Evolutionary conservation across 2,113 vertebrate genomes (phyloP).

Genomic region (Apteryx owenii): DNA sequence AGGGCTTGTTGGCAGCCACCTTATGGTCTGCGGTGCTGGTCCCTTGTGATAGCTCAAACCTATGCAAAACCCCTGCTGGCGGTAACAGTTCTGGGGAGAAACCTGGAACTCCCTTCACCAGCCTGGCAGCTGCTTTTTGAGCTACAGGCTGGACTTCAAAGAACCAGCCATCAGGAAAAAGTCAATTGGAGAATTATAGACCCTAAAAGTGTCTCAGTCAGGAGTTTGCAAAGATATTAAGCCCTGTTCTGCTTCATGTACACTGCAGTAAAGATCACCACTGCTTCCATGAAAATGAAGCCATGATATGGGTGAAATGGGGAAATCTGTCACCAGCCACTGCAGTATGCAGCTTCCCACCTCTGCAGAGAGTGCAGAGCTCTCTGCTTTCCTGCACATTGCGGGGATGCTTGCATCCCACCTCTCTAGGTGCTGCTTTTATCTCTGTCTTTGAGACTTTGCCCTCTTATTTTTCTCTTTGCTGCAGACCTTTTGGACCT

Average conservation of each 20-base stretch:
- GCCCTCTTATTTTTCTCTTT: background rate
- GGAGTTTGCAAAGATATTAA: background rate
- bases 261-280: accelerated
- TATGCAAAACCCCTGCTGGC: background rate
- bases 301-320: background rate
- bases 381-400: background rate
- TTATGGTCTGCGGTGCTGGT: background rate
- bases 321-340: background rate
- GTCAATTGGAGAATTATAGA: background rate
- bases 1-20: background rate
- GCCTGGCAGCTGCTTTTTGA: background rate
- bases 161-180: background rate
- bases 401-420: background rate
- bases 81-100: background rate
- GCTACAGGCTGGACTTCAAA: background rate
- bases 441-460: background rate
- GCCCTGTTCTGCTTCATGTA: accelerated
- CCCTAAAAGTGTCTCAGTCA: background rate
- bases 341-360: background rate
- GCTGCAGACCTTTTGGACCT: background rate
- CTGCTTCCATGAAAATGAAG: background rate
- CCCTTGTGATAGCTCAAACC: background rate
- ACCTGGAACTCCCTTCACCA: background rate
- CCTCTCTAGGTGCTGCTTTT: background rate
- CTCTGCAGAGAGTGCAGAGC: background rate